These are phyloP conservation scores for Loris lydekkerianus DNA, from an alignment of 2,797 vertebrate genomes.

Conservation along the genomic window DNA sequence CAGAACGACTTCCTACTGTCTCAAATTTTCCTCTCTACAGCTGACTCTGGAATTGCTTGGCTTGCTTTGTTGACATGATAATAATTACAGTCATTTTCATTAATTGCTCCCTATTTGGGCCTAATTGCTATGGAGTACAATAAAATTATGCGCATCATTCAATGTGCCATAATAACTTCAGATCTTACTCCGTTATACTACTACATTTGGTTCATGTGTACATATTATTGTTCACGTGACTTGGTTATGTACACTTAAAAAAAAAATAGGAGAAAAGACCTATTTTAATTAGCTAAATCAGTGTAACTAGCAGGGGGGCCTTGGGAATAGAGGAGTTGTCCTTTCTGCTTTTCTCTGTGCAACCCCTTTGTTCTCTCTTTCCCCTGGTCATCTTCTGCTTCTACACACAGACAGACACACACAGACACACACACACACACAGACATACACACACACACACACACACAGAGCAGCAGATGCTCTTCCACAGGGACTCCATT, in stretches of 20 bases:
- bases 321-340: not conserved
- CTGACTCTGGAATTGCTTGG: slow-evolving; percentile 56
- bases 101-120: slow-evolving; percentile 67
- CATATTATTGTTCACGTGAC: not conserved
- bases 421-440: too few species aligned
- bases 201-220: not conserved
- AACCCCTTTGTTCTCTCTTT: not conserved
- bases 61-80: slow-evolving; percentile 69
- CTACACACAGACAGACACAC: too few species aligned
- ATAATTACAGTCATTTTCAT: slow-evolving; percentile 77
- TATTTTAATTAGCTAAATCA: slow-evolving; percentile 22
- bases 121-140: slow-evolving; percentile 60
- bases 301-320: not conserved
- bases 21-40: slow-evolving; percentile 3
- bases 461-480: not conserved
- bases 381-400: not conserved
- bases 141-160: slow-evolving; percentile 64
- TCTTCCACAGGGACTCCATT: not conserved
- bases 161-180: slow-evolving; percentile 59
- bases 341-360: not conserved
- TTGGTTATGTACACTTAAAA: not conserved
- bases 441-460: too few species aligned
- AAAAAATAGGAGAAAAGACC: not conserved
- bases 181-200: slow-evolving; percentile 24
- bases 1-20: not conserved